A percentile compares a stretch with the other conserved stretches of the same genome.
These are phyloP conservation scores for Biston stratarius DNA, from an alignment of 2,888 invertebrate genomes.

Conservation along the genomic window DNA sequence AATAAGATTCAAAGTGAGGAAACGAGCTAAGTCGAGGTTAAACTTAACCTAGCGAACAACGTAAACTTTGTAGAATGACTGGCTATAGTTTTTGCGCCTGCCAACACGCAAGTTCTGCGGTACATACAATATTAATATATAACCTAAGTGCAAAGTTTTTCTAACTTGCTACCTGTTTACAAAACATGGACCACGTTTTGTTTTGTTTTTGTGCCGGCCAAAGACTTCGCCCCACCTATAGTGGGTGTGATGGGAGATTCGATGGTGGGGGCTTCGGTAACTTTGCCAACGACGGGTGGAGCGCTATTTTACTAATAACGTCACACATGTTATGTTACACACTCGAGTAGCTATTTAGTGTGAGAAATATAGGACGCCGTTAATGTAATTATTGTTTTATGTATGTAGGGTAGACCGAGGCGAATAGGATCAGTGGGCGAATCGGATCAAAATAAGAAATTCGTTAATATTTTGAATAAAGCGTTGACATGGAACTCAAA, in stretches of 20 bases:
- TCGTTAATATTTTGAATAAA: too few species aligned
- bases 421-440: too few species aligned
- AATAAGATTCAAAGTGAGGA: too few species aligned
- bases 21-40: too few species aligned
- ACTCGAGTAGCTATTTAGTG: neutral
- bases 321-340: neutral
- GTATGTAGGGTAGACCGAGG: too few species aligned
- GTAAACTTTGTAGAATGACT: conserved; percentile 8
- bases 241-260: conserved; percentile 6
- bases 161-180: conserved; percentile 15
- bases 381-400: neutral
- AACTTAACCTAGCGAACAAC: conserved; percentile 1
- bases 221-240: conserved; percentile 2
- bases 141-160: conserved; percentile 16
- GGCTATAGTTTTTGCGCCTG: neutral
- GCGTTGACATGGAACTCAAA: too few species aligned
- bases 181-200: conserved; percentile 14
- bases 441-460: too few species aligned
- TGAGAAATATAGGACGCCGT: conserved; percentile 1
- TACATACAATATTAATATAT: too few species aligned
- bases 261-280: neutral
- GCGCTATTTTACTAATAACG: conserved; percentile 2
- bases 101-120: conserved; percentile 1
- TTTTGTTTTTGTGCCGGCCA: conserved; percentile 13
- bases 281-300: neutral